Conservation (phyloP, 1,140 invertebrate species). For the Diachasma alloeum region DNA sequence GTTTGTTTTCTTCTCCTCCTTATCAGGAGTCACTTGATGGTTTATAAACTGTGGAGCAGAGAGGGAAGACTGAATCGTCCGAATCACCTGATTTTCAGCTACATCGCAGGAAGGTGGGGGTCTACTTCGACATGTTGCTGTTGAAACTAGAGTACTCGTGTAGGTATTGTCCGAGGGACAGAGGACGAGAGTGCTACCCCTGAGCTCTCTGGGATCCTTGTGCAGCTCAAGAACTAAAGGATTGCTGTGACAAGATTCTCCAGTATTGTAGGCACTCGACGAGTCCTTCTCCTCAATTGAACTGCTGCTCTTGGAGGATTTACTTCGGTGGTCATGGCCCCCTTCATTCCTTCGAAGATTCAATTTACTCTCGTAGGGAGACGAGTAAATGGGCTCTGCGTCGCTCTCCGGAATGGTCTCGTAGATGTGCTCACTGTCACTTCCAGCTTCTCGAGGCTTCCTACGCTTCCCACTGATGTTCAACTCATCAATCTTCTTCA, state of each 20-base stretch:
- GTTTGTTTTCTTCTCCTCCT: background rate
- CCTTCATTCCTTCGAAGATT: background rate
- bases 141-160: conserved; percentile 32
- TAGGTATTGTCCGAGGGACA: conserved; percentile 47
- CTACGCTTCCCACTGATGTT: background rate
- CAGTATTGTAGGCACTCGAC: conserved; percentile 81
- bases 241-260: conserved; percentile 78
- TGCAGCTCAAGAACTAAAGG: conserved; percentile 71
- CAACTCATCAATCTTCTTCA: conserved; percentile 50
- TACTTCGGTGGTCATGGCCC: conserved; percentile 51
- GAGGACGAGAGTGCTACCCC: conserved; percentile 63
- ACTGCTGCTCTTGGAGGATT: conserved; percentile 65
- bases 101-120: conserved; percentile 8
- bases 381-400: conserved; percentile 73
- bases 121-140: conserved; percentile 24
- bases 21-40: background rate
- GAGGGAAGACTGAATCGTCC: conserved; percentile 31
- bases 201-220: conserved; percentile 60
- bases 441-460: conserved; percentile 50
- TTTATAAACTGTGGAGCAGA: conserved; percentile 30
- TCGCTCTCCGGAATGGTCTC: conserved; percentile 75
- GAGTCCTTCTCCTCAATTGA: conserved; percentile 71
- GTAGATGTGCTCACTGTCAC: conserved; percentile 73
- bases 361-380: conserved; percentile 67
- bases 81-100: conserved; percentile 40